Evolutionary conservation across 2,888 invertebrate species (phyloP).

Genomic region (Heliconius sara): DNA sequence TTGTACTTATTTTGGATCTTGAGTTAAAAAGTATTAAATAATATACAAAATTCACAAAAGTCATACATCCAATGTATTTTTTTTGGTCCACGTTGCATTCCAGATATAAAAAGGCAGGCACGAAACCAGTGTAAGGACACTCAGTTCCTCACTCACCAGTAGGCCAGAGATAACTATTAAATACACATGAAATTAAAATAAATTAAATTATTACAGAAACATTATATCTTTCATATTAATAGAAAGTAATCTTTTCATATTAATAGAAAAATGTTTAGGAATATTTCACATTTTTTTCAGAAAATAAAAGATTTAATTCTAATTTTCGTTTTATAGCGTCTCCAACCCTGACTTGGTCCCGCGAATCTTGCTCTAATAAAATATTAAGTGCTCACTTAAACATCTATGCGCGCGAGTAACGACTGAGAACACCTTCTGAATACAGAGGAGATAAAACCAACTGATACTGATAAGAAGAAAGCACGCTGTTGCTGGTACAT

Average conservation of each 20-base stretch:
- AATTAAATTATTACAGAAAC: too few species aligned
- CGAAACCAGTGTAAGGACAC: background rate
- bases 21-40: too few species aligned
- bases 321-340: background rate
- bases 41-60: too few species aligned
- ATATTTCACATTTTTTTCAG: too few species aligned
- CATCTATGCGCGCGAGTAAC: slow-evolving; percentile 77
- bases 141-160: background rate
- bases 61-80: background rate
- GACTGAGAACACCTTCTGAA: slow-evolving; percentile 81
- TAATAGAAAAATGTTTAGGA: too few species aligned
- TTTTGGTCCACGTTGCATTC: background rate
- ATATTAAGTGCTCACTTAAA: slow-evolving; percentile 77
- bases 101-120: background rate
- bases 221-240: too few species aligned
- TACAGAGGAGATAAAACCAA: slow-evolving; percentile 65
- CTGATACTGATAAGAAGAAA: slow-evolving; percentile 43
- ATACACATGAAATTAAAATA: too few species aligned
- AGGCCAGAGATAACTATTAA: too few species aligned
- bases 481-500: slow-evolving; percentile 25
- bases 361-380: slow-evolving; percentile 79
- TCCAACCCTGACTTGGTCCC: slow-evolving; percentile 60
- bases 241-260: too few species aligned
- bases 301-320: background rate
- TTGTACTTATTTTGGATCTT: background rate